A percentile compares a stretch with the other conserved stretches of the same genome.
These are phyloP conservation scores for Mesitornis unicolor DNA, from an alignment of 2,113 vertebrate species.

Conservation along the genomic window DNA sequence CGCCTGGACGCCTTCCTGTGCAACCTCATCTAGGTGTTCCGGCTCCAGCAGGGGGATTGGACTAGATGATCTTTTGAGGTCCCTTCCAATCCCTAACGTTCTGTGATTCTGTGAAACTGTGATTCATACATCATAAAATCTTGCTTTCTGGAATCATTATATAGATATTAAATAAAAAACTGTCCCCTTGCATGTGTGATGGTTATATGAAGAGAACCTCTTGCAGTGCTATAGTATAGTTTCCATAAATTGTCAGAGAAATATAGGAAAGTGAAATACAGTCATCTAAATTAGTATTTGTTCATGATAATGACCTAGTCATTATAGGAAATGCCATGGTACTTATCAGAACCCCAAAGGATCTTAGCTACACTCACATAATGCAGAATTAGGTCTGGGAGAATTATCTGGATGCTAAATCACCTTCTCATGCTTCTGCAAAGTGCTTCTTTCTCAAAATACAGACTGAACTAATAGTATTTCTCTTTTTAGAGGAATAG, in stretches of 20 bases:
- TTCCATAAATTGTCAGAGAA: background rate
- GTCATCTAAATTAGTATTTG: background rate
- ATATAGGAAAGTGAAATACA: background rate
- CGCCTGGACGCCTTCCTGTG: too few species aligned
- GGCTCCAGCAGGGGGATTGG: too few species aligned
- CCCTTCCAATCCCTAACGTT: too few species aligned
- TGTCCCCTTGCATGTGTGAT: background rate
- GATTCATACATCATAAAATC: background rate
- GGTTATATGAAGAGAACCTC: background rate
- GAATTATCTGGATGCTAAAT: background rate
- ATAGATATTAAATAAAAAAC: background rate
- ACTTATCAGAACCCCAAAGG: background rate
- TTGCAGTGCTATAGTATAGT: background rate
- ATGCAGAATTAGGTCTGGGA: background rate
- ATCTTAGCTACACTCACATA: background rate
- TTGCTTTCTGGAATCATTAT: background rate
- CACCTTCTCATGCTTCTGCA: background rate
- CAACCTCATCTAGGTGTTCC: too few species aligned
- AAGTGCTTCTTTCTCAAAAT: background rate
- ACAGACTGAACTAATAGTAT: background rate
- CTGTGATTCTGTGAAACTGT: too few species aligned
- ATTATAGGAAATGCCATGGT: background rate
- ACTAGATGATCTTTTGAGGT: too few species aligned
- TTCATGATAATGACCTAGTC: background rate
- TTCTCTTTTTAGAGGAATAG: background rate